phyloP scores from a whole-genome alignment of 2,797 vertebrate genomes.

The Heteromormyrus szaboi region DNA sequence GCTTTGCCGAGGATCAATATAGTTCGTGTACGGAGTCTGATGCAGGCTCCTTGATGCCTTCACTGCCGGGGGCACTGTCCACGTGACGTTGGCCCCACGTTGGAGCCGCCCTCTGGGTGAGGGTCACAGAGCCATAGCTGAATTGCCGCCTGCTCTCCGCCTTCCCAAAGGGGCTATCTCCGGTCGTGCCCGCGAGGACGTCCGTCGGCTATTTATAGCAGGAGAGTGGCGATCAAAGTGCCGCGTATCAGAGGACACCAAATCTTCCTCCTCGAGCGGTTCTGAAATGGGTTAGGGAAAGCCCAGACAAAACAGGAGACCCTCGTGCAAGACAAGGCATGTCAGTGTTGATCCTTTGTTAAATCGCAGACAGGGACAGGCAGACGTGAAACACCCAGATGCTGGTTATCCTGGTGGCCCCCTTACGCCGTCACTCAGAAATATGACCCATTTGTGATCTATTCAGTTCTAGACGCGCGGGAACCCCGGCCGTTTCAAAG shows the following conservation, averaged over 20 bases:
- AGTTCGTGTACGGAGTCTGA: not conserved
- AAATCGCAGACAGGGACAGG: not conserved
- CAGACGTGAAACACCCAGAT: not conserved
- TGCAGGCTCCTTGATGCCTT: not conserved
- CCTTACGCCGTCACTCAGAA: not conserved
- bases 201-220: constrained; percentile 31
- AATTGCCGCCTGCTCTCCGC: not conserved
- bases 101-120: not conserved
- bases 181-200: constrained; percentile 42
- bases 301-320: not conserved
- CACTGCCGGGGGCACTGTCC: not conserved
- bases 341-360: not conserved
- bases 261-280: not conserved
- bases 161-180: constrained; percentile 28
- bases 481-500: not conserved
- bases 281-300: not conserved
- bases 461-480: not conserved
- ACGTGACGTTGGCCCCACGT: not conserved
- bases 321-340: not conserved
- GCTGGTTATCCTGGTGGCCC: not conserved
- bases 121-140: not conserved
- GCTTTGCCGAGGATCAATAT: not conserved
- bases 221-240: constrained; percentile 5
- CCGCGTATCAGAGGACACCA: not conserved
- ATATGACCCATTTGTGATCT: not conserved